Evolutionary conservation across 2,113 vertebrate species (phyloP), one percentile per base, ranked within the genome.

Genomic region (Bos taurus): DNA sequence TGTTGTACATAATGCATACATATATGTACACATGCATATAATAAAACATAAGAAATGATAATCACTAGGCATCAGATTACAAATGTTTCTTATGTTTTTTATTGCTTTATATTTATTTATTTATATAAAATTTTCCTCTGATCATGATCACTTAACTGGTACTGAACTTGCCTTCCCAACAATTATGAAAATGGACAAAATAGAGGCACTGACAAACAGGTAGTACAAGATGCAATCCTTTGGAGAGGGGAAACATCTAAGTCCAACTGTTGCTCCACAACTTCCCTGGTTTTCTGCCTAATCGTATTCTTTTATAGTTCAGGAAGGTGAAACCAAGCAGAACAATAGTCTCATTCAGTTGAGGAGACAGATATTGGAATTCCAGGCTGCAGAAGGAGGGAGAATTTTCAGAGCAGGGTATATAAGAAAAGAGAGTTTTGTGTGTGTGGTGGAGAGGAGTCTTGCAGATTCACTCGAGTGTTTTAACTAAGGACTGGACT

Each of bases 41-140:
- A 90, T 95, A 91, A 85, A 95, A 96, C 82, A 57, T 36, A 9
- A n/a, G 50, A 94, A 77, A 92, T 87, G 3, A 95, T 46, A 21
- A 91, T 89, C 48, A 59, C 25, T 59, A 50, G 33, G 60, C 12
- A 77, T 94, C 57, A 71, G 25, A 86, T 87, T 86, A n/a, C 8
- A 74, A 86, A 52, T 57, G 10, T 1, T n/a, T 91, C n/a, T 54
- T 48, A 33, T 12, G 91, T 71, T 97, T 71, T 84, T 52, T 85
- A 60, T 88, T 81, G 80, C 4, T 56, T 93, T 91, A 16, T 23
- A 54, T 54, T 7, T 82, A 23, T n/a, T 7, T 82, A 14, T 84
- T 50, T 25, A 56, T 28, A 85, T 26, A 84, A 64, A 82, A 40
- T 86, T 92, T 80, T 95, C 30, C 33, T 78, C 71, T n/a, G 46